Percentiles rank a stretch among this genome's conserved stretches.
phyloP scores from a whole-genome alignment of 2,797 vertebrate species.

The Myripristis jacobus region DNA sequence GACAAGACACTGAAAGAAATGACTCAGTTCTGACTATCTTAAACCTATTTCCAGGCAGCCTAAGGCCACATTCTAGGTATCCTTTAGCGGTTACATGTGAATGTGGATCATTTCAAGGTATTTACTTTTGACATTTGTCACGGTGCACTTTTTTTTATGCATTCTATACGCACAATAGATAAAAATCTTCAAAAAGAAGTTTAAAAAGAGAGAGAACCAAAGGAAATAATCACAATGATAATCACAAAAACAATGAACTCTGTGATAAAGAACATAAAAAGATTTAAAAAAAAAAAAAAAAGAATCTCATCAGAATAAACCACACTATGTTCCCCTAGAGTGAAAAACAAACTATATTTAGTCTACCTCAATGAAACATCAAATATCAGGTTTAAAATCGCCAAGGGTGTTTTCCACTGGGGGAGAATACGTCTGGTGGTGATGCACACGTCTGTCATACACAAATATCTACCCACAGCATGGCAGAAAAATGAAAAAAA shows the following conservation, averaged over 20 bases:
- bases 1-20: too few relatives aligned
- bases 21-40: too few relatives aligned
- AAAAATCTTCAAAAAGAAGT: neutral
- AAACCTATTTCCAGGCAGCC: too few relatives aligned
- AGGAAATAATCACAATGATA: constrained; percentile 25
- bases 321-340: constrained; percentile 31
- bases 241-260: constrained; percentile 47
- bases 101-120: too few relatives aligned
- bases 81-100: too few relatives aligned
- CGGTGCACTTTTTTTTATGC: too few relatives aligned
- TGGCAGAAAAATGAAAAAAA: constrained; percentile 38
- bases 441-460: constrained; percentile 32
- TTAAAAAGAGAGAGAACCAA: too few relatives aligned
- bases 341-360: constrained; percentile 64
- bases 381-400: constrained; percentile 35
- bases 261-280: neutral
- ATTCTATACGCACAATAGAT: neutral
- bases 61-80: too few relatives aligned
- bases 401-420: constrained; percentile 78
- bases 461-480: constrained; percentile 60
- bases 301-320: constrained; percentile 3
- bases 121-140: too few relatives aligned
- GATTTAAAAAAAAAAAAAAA: constrained; percentile 4
- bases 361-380: constrained; percentile 53
- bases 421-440: constrained; percentile 57